A percentile compares a stretch with the other conserved stretches of the same genome.
These are phyloP conservation scores for Synodontis membranacea DNA, from an alignment of 2,113 vertebrate species.

Conservation along the genomic window DNA sequence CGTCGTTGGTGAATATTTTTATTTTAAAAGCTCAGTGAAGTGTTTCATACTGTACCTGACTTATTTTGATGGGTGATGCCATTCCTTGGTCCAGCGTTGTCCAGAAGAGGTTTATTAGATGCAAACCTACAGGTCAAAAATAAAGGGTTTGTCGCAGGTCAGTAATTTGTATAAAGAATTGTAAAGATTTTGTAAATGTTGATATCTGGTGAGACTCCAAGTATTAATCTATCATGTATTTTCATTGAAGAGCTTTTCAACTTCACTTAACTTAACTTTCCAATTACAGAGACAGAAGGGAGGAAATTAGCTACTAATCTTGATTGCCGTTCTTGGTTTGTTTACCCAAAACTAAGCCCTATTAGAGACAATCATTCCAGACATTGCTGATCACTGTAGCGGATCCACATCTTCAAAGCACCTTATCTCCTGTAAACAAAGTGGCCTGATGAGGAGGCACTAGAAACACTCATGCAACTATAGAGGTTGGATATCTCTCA, in stretches of 20 bases:
- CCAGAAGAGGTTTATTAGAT: background rate
- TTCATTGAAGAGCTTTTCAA: background rate
- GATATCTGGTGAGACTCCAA: no score
- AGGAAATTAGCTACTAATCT: slow-evolving; percentile 3
- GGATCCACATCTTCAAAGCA: slow-evolving; percentile 61
- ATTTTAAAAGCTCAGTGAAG: background rate
- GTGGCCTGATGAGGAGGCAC: slow-evolving; percentile 57
- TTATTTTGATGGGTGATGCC: background rate
- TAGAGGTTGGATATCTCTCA: slow-evolving; percentile 42
- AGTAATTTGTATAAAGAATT: no score
- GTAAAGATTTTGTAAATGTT: no score
- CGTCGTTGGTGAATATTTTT: background rate
- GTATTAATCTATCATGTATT: background rate
- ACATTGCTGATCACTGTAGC: slow-evolving; percentile 61
- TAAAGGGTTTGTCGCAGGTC: background rate
- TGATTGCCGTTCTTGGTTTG: slow-evolving; percentile 55
- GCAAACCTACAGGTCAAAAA: background rate
- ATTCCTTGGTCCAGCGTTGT: background rate
- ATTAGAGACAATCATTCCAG: slow-evolving; percentile 70
- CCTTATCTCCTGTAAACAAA: slow-evolving; percentile 67
- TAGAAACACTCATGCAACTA: slow-evolving; percentile 63
- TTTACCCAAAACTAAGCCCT: slow-evolving; percentile 65
- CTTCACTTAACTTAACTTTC: background rate
- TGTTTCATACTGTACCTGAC: background rate
- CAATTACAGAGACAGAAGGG: background rate